Evolutionary conservation across 2,888 invertebrate species (phyloP).

Genomic region (Dicranocentrus wangi): DNA sequence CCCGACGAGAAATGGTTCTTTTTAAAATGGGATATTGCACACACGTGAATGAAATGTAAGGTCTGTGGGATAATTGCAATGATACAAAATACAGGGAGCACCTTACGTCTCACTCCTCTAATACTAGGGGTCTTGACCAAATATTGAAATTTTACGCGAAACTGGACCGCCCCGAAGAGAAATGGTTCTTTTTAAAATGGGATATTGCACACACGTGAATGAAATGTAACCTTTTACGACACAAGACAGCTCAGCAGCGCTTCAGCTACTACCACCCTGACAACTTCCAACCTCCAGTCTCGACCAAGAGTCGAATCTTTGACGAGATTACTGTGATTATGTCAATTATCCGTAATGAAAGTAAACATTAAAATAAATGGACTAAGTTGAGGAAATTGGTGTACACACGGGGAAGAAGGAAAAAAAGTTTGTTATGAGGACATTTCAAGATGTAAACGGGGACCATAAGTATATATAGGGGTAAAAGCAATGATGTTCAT

Average conservation of each 20-base stretch:
- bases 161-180: constrained; percentile 12
- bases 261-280: neutral
- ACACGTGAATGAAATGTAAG: too few relatives aligned
- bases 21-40: constrained; percentile 9
- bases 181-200: neutral
- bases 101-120: too few relatives aligned
- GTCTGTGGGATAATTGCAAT: too few relatives aligned
- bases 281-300: too few relatives aligned
- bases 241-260: neutral
- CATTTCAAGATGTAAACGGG: neutral
- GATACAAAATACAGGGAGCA: constrained; percentile 33
- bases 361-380: constrained; percentile 62
- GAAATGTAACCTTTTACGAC: too few relatives aligned
- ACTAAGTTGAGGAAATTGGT: constrained; percentile 19
- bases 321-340: constrained; percentile 47
- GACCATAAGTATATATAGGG: neutral
- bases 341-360: constrained; percentile 61
- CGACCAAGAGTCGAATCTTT: too few relatives aligned
- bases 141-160: constrained; percentile 58
- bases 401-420: too few relatives aligned
- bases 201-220: constrained; percentile 3
- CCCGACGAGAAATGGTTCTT: neutral
- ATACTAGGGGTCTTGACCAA: constrained; percentile 33
- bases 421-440: constrained; percentile 7
- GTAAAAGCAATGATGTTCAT: constrained; percentile 15